phyloP scores from a whole-genome alignment of 1,140 invertebrate genomes.

The Drosophila kikkawai region DNA sequence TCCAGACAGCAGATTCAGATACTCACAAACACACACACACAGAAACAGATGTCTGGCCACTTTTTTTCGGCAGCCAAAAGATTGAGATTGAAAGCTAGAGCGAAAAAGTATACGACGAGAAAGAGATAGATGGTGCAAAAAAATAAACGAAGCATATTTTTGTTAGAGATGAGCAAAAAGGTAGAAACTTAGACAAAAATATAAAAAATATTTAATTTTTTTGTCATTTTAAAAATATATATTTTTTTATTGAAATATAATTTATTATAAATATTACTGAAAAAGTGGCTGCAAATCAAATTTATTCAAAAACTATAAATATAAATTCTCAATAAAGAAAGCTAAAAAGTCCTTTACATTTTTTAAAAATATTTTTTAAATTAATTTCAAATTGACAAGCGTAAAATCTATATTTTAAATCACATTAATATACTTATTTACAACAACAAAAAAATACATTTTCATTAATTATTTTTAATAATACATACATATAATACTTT shows the following conservation, averaged over 20 bases:
- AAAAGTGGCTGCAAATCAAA: not conserved
- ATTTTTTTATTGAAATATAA: not conserved
- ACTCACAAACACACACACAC: conserved; percentile 14
- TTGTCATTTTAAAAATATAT: not conserved
- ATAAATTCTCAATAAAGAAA: not conserved
- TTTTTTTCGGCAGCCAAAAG: conserved; percentile 59
- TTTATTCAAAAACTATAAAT: not conserved
- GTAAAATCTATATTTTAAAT: no score
- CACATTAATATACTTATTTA: no score
- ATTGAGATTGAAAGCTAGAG: conserved; percentile 37
- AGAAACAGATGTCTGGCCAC: conserved; percentile 38
- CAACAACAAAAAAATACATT: no score
- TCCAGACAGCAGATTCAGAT: conserved; percentile 67
- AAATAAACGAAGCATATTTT: conserved; percentile 7
- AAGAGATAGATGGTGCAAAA: conserved; percentile 5
- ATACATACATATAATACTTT: no score
- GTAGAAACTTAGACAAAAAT: not conserved
- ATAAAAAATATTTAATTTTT: not conserved
- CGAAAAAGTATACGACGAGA: conserved; percentile 4
- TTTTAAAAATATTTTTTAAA: not conserved
- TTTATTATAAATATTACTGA: not conserved
- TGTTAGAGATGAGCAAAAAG: conserved; percentile 19
- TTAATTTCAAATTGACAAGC: not conserved
- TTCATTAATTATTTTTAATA: no score
- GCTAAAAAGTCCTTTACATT: not conserved